Percentiles rank a stretch among this genome's conserved stretches.
phyloP scores from a whole-genome alignment of 2,797 vertebrate genomes.

The Manis javanica region DNA sequence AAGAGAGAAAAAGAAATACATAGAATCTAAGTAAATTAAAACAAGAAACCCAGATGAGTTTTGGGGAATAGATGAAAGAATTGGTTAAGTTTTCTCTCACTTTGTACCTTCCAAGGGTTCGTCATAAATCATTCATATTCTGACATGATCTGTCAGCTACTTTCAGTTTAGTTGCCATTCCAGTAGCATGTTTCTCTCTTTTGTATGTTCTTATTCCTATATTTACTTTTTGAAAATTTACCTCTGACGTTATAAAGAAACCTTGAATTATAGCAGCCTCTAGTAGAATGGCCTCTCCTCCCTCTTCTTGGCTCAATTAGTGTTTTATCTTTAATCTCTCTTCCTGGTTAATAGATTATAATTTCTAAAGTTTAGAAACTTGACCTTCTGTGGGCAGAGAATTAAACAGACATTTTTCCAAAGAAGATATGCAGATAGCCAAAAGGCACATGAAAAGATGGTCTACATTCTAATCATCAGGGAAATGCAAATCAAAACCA shows the following conservation, averaged over 20 bases:
- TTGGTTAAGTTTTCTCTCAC: too few relatives aligned
- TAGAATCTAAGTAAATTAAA: neutral
- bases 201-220: neutral
- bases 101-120: neutral
- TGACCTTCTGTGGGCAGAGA: neutral
- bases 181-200: neutral
- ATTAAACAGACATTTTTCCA: too few relatives aligned
- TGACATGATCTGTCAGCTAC: neutral
- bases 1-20: neutral
- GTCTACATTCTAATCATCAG: too few relatives aligned
- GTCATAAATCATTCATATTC: neutral
- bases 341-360: neutral
- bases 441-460: too few relatives aligned
- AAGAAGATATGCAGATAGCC: too few relatives aligned
- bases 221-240: neutral
- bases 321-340: neutral
- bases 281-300: neutral
- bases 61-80: neutral
- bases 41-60: neutral
- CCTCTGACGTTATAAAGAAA: neutral
- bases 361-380: neutral
- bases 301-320: neutral
- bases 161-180: neutral
- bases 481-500: too few relatives aligned
- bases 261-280: too few relatives aligned